phyloP scores from a whole-genome alignment of 2,888 invertebrate species.

The Drosophila recens region DNA sequence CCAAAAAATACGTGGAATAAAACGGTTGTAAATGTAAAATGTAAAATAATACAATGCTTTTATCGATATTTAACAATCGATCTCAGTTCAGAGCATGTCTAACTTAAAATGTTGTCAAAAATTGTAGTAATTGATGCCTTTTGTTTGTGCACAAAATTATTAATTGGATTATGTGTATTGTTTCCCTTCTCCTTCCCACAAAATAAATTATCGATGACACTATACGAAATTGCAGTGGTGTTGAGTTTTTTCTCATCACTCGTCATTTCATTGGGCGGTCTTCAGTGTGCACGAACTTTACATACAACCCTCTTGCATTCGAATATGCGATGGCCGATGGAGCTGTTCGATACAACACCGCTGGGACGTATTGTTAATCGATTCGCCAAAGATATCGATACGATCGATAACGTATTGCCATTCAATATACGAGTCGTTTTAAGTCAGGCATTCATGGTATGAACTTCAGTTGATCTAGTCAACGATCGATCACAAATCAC shows the following conservation, averaged over 20 bases:
- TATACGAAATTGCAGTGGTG: conserved; percentile 65
- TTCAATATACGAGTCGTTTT: conserved; percentile 84
- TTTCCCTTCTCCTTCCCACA: conserved; percentile 3
- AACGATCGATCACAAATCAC: neutral
- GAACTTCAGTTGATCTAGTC: conserved; percentile 5
- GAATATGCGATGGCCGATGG: conserved; percentile 89
- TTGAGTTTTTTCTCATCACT: conserved; percentile 84
- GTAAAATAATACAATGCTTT: too few species aligned
- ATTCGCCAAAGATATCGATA: conserved; percentile 88
- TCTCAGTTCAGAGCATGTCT: conserved; percentile 27
- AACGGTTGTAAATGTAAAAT: neutral
- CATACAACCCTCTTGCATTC: conserved; percentile 88
- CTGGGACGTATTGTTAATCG: conserved; percentile 90
- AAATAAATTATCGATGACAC: conserved; percentile 7
- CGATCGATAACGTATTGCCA: conserved; percentile 87
- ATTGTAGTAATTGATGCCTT: conserved; percentile 3
- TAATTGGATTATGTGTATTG: conserved; percentile 25
- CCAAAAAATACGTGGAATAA: neutral
- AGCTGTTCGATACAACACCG: conserved; percentile 92
- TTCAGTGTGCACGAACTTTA: conserved; percentile 87
- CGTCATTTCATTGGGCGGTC: conserved; percentile 85
- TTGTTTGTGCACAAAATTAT: conserved; percentile 4
- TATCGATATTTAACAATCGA: neutral
- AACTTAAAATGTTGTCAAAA: neutral
- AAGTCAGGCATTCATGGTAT: conserved; percentile 85